Base-by-base conservation (phyloP, 1,140 invertebrate species). In the Zaprionus davidi region DNA sequence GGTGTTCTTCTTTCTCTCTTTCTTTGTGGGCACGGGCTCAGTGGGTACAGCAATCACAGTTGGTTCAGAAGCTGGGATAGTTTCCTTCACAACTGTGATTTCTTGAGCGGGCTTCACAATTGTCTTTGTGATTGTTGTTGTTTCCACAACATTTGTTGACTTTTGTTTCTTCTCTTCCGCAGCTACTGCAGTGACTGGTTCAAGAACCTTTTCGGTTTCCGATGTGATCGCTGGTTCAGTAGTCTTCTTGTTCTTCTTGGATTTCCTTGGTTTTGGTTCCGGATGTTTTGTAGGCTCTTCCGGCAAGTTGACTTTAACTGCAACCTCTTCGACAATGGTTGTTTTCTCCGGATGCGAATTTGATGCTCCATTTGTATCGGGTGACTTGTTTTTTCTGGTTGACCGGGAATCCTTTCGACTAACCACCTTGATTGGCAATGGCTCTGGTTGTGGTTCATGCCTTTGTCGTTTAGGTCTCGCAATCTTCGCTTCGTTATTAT, bases 341-440 rank as follows among this genome's bases (percentile, higher is more conserved):
- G 44, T 6, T 31, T n/a, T 81, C 57, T 56, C 34, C 3, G 38
- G 28, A 51, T 41, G 31, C 12, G 5, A 51, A 31, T 49, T 38
- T 12, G 62, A 2, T 3, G 38, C 12, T n/a, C 58, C 75, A 76
- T 81, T 90, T 41, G 44, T 63, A 6, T 88, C 84, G 1, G 85
- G 78, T 13, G 85, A 81, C 17, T 70, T 79, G 20, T 72, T 73
- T 26, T 91, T 91, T 26, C 49, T 76, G 34, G 53, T 51, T 6
- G 76, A 44, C 51, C 81, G 81, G 6, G 65, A 28, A 17, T 91
- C 83, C 24, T 91, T 91, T 26, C 82, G 55, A 9, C 64, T 82
- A 28, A 75, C 87, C 11, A 83, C 59, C 28, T 87, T 91, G 22
- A 88, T 88, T 0, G 84, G 84, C 51, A 88, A 73, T 17, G 81